phyloP scores from a whole-genome alignment of 2,888 invertebrate genomes.

The Andricus quercusramuli region DNA sequence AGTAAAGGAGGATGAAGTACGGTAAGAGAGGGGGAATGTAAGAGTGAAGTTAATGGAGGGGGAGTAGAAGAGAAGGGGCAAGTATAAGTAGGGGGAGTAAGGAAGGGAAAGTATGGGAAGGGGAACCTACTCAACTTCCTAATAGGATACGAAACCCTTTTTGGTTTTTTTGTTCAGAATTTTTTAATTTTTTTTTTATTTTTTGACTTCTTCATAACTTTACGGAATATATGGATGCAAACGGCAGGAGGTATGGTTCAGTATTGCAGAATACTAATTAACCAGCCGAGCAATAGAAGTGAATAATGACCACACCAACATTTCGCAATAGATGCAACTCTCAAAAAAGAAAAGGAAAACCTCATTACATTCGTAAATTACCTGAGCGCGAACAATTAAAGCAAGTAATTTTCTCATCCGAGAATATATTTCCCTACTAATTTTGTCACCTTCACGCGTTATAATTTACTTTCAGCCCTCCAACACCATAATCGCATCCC shows the following conservation, averaged over 20 bases:
- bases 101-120: no score
- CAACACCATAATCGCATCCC: background rate
- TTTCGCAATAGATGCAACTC: constrained; percentile 12
- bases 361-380: constrained; percentile 20
- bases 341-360: constrained; percentile 1
- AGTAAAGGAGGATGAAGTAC: no score
- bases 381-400: background rate
- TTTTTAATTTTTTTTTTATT: no score
- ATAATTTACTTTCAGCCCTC: background rate
- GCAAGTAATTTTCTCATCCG: background rate
- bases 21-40: no score
- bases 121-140: no score
- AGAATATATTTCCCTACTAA: background rate
- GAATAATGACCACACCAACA: constrained; percentile 29
- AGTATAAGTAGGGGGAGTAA: no score
- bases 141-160: no score
- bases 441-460: background rate
- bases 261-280: constrained; percentile 23
- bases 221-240: background rate
- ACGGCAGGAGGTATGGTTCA: constrained; percentile 19
- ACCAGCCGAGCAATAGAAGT: constrained; percentile 20
- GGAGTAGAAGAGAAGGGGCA: no score
- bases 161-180: no score
- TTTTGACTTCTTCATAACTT: constrained; percentile 30
- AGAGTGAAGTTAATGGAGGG: no score